Percentiles rank a stretch among this genome's conserved stretches.
Conservation (phyloP, 1,140 invertebrate species). For the Drosophila aff. region DNA sequence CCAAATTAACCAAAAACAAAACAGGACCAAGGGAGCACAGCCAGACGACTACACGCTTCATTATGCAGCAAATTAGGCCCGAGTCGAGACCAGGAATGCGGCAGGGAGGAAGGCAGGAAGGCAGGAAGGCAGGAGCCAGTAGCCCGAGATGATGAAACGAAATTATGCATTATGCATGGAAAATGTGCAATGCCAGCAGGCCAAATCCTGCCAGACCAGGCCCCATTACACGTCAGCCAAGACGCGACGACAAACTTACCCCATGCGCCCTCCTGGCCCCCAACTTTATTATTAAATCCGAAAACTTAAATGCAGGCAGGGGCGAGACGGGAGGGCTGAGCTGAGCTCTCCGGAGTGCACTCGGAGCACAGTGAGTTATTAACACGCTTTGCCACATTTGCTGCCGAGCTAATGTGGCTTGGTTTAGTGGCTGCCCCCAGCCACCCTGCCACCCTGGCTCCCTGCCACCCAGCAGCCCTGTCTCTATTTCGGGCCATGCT, state of each 20-base stretch:
- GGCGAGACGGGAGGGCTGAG: neutral
- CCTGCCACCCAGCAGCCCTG: slow-evolving; percentile 11
- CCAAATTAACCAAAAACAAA: slow-evolving; percentile 51
- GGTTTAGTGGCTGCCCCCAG: slow-evolving; percentile 72
- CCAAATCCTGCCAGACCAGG: slow-evolving; percentile 49
- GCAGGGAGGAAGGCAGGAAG: neutral
- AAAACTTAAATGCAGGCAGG: slow-evolving; percentile 74
- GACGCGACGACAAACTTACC: slow-evolving; percentile 52
- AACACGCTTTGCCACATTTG: slow-evolving; percentile 83
- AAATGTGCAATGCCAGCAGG: slow-evolving; percentile 60
- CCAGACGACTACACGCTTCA: slow-evolving; percentile 73
- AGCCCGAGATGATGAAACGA: slow-evolving; percentile 70
- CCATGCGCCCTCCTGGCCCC: slow-evolving; percentile 15
- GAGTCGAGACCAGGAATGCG: slow-evolving; percentile 33
- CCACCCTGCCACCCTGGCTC: slow-evolving; percentile 2
- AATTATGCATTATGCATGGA: slow-evolving; percentile 81
- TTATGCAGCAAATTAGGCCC: slow-evolving; percentile 83
- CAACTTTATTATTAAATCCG: slow-evolving; percentile 80
- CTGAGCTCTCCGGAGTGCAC: slow-evolving; percentile 62
- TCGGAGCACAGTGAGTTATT: slow-evolving; percentile 77
- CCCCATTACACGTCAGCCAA: slow-evolving; percentile 74
- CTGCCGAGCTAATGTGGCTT: slow-evolving; percentile 80
- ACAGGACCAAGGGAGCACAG: slow-evolving; percentile 16
- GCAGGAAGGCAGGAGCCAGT: slow-evolving; percentile 9
- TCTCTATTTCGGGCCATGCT: slow-evolving; percentile 51